phyloP scores from a whole-genome alignment of 2,888 invertebrate species.

The Ecliptopera silaceata region DNA sequence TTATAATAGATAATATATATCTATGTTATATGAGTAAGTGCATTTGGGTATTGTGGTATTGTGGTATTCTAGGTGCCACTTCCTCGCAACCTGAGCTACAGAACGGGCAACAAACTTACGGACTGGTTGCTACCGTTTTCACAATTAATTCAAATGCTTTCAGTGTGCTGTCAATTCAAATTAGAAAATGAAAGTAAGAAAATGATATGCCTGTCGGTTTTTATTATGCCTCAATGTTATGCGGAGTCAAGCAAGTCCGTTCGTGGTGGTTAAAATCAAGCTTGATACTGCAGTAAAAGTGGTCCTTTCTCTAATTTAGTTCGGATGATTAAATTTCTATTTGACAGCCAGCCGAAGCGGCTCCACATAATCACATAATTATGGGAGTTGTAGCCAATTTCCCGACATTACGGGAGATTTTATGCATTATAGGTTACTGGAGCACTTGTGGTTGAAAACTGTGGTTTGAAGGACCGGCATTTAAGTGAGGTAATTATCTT shows the following conservation, averaged over 20 bases:
- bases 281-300: constrained; percentile 14
- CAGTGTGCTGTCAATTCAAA: too few species aligned
- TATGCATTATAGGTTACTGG: constrained; percentile 32
- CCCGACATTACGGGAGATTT: constrained; percentile 37
- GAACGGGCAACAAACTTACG: too few species aligned
- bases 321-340: constrained; percentile 45
- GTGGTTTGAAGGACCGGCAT: constrained; percentile 17
- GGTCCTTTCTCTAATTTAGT: constrained; percentile 34
- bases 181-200: too few species aligned
- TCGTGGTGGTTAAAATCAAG: not conserved
- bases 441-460: constrained; percentile 28
- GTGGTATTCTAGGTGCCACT: too few species aligned
- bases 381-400: constrained; percentile 33
- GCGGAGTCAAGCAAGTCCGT: not conserved
- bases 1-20: too few species aligned
- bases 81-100: too few species aligned
- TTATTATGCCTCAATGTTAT: too few species aligned
- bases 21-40: too few species aligned
- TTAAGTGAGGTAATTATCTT: constrained; percentile 14
- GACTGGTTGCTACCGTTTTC: too few species aligned
- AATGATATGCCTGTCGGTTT: too few species aligned
- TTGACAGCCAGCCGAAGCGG: constrained; percentile 19
- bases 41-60: too few species aligned
- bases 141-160: too few species aligned
- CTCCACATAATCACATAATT: constrained; percentile 15